Evolutionary conservation across 2,797 vertebrate genomes (phyloP).

Genomic region (Gambelia wislizenii): DNA sequence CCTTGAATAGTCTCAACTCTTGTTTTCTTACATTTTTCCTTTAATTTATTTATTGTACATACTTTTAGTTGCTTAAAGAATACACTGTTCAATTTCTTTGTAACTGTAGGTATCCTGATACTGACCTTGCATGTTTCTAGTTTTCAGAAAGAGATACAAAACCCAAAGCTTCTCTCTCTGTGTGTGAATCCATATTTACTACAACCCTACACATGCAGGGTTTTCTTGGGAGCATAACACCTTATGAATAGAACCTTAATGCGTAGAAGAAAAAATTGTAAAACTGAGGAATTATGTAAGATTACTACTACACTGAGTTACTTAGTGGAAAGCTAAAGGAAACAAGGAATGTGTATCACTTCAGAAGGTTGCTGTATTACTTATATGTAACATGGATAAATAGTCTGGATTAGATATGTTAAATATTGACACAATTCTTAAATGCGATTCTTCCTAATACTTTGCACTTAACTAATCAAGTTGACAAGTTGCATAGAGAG

Average conservation of each 20-base stretch:
- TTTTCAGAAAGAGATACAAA: conserved; percentile 78
- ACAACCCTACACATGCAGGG: background rate
- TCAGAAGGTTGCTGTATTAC: background rate
- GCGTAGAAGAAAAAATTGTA: background rate
- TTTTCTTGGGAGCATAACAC: background rate
- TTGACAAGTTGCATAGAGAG: conserved; percentile 39
- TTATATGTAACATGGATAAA: conserved; percentile 16
- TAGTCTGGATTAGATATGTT: background rate
- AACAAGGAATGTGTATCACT: background rate
- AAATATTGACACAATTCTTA: conserved; percentile 39
- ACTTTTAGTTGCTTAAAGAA: conserved; percentile 57
- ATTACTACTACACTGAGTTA: background rate
- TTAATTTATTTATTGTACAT: conserved; percentile 58
- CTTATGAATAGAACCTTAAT: background rate
- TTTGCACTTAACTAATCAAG: conserved; percentile 28
- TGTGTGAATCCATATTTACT: conserved; percentile 46
- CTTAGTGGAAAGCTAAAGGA: background rate
- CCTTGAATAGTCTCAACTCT: conserved; percentile 39
- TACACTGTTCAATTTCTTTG: conserved; percentile 57
- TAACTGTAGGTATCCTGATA: conserved; percentile 60
- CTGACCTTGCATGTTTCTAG: conserved; percentile 68
- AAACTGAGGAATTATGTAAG: background rate
- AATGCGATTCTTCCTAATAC: conserved; percentile 45
- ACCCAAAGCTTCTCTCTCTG: conserved; percentile 58
- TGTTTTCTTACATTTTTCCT: conserved; percentile 61